Evolutionary conservation across 1,140 invertebrate species (phyloP).

Genomic region (Nixonia krombeini): DNA sequence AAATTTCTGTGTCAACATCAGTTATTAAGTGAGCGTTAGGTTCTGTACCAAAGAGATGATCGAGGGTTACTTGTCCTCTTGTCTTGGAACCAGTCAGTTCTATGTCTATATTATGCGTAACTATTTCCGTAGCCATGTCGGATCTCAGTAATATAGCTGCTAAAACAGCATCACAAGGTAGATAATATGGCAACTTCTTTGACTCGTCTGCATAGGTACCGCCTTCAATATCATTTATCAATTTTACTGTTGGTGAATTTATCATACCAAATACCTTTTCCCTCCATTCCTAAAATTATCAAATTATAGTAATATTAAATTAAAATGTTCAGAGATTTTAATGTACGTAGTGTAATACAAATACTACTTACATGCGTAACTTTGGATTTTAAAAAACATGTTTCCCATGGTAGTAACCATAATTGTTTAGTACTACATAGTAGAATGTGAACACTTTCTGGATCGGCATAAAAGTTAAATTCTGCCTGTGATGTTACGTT

Average conservation of each 20-base stretch:
- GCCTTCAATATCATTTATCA: conserved; percentile 74
- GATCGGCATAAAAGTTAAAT: conserved; percentile 85
- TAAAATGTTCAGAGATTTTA: conserved; percentile 1
- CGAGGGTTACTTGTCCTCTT: conserved; percentile 75
- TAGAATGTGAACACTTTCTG: conserved; percentile 83
- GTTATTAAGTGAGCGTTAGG: conserved; percentile 74
- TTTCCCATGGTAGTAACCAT: conserved; percentile 78
- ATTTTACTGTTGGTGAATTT: conserved; percentile 63
- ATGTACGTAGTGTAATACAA: too few species aligned
- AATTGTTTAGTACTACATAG: conserved; percentile 75
- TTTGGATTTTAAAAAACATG: conserved; percentile 66
- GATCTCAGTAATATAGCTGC: conserved; percentile 72
- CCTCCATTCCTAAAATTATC: conserved; percentile 73
- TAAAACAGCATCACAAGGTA: conserved; percentile 74
- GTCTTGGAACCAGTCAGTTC: conserved; percentile 74
- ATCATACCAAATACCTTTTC: conserved; percentile 66
- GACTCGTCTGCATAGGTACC: conserved; percentile 54
- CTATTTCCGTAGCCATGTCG: conserved; percentile 45
- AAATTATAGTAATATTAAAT: conserved; percentile 9
- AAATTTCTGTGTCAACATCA: conserved; percentile 69
- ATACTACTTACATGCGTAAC: conserved; percentile 70
- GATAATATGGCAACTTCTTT: conserved; percentile 64
- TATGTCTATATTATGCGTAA: conserved; percentile 70
- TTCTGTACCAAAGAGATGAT: conserved; percentile 70
- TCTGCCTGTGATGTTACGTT: conserved; percentile 80